phyloP scores from a whole-genome alignment of 2,113 vertebrate genomes.

The Paracanthobrama guichenoti region DNA sequence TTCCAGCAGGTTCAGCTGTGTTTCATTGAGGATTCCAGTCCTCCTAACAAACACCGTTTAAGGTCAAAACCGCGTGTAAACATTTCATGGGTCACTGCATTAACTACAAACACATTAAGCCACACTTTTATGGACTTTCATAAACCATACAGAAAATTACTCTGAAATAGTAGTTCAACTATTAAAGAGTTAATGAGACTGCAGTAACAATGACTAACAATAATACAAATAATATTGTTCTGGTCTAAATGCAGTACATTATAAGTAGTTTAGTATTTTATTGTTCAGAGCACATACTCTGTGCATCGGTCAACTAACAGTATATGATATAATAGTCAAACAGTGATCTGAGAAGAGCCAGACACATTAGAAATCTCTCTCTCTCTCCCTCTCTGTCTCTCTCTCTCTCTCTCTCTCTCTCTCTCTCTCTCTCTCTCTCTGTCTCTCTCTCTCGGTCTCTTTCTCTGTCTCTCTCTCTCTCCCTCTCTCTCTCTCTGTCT shows the following conservation, averaged over 20 bases:
- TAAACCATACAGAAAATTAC: background rate
- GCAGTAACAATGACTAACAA: background rate
- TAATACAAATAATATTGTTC: too few relatives aligned
- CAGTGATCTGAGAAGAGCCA: background rate
- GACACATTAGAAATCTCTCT: background rate
- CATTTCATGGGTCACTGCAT: background rate
- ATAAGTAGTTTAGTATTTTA: too few relatives aligned
- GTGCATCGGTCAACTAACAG: background rate
- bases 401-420: slow-evolving; percentile 37
- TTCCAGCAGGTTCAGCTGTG: background rate
- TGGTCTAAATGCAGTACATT: too few relatives aligned
- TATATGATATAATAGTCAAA: background rate
- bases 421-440: slow-evolving; percentile 4
- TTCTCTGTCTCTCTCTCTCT: slow-evolving; percentile 6
- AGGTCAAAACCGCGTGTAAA: background rate
- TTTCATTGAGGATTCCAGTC: background rate
- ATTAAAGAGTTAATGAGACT: background rate
- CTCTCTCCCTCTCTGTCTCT: background rate
- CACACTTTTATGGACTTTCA: background rate
- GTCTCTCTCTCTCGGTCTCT: slow-evolving; percentile 6
- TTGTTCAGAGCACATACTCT: too few relatives aligned
- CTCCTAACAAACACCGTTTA: slow-evolving; percentile 26
- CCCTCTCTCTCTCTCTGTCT: too few relatives aligned
- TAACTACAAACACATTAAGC: too few relatives aligned
- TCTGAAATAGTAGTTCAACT: background rate